Percentiles rank a stretch among this genome's conserved stretches.
Conservation (phyloP, 92 coral and sea anemone genomes). For the Umimayanthus kanabou region DNA sequence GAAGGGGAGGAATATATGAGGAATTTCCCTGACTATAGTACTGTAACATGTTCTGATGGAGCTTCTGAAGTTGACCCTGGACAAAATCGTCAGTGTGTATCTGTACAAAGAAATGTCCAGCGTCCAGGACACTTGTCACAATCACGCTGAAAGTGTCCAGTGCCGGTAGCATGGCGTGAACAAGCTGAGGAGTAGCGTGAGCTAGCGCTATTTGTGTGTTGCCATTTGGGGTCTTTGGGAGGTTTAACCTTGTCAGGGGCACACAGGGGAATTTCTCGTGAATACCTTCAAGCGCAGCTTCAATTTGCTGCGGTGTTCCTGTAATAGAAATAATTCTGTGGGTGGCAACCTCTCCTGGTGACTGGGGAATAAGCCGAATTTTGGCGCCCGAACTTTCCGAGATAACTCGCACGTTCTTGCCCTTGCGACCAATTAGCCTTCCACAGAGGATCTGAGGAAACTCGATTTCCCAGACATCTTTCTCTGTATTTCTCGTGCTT, state of each 20-base stretch:
- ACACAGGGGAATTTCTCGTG: constrained; percentile 93
- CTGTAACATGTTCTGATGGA: constrained; percentile 94
- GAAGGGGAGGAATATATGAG: constrained; percentile 60
- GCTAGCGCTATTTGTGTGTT: constrained; percentile 39
- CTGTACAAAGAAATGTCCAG: constrained; percentile 88
- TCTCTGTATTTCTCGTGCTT: constrained; percentile 51
- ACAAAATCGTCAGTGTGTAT: constrained; percentile 69
- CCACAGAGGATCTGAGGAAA: constrained; percentile 98
- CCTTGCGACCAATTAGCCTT: constrained; percentile 93
- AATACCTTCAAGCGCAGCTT: constrained; percentile 76
- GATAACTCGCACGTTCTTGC: constrained; percentile 88
- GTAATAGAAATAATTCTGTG: constrained; percentile 90
- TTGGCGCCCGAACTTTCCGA: constrained; percentile 92
- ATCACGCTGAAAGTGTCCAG: constrained; percentile 81
- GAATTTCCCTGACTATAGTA: constrained; percentile 87
- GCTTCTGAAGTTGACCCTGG: constrained; percentile 80
- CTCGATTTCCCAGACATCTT: constrained; percentile 92
- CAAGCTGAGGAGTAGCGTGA: constrained; percentile 58
- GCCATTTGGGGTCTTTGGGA: constrained; percentile 41
- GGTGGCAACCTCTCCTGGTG: constrained; percentile 90
- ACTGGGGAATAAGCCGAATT: constrained; percentile 93
- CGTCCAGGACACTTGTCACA: constrained; percentile 92
- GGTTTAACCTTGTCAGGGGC: constrained; percentile 79
- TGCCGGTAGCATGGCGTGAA: constrained; percentile 78
- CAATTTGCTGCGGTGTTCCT: constrained; percentile 83